Evolutionary conservation across 1,140 invertebrate genomes (phyloP).

Genomic region (Lepidurus apus): DNA sequence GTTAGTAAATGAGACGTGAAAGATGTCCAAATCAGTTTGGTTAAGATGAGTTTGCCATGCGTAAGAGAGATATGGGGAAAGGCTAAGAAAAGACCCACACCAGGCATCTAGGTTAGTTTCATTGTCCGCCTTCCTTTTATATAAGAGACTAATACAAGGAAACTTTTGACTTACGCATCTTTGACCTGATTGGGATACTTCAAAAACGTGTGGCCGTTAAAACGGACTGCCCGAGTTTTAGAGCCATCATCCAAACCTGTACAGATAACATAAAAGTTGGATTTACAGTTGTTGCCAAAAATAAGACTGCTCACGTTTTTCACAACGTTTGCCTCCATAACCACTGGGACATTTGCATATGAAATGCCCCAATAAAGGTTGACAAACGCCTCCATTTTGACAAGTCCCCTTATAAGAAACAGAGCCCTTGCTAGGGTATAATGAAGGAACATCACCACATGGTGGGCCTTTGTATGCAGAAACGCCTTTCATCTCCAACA

Average conservation of each 20-base stretch:
- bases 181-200: conserved; percentile 57
- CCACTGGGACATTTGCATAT: conserved; percentile 62
- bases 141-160: conserved; percentile 4
- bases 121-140: conserved; percentile 27
- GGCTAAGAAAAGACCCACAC: conserved; percentile 24
- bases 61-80: conserved; percentile 27
- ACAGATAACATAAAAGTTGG: neutral
- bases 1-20: conserved; percentile 37
- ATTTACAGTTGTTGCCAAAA: neutral
- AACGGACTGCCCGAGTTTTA: conserved; percentile 51
- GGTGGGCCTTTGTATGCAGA: conserved; percentile 62
- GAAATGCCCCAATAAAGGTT: conserved; percentile 64
- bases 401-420: conserved; percentile 55
- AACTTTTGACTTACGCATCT: conserved; percentile 50
- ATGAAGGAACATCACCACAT: conserved; percentile 48
- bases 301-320: conserved; percentile 57
- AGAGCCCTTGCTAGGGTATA: conserved; percentile 40
- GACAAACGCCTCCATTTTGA: conserved; percentile 66
- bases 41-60: conserved; percentile 22
- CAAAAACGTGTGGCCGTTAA: conserved; percentile 58
- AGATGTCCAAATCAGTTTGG: conserved; percentile 27
- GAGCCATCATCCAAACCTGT: neutral
- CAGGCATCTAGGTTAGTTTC: neutral
- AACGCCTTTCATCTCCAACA: conserved; percentile 48
- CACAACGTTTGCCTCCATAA: conserved; percentile 64